phyloP scores from a whole-genome alignment of 1,140 invertebrate species.

The Hestina assimilis region DNA sequence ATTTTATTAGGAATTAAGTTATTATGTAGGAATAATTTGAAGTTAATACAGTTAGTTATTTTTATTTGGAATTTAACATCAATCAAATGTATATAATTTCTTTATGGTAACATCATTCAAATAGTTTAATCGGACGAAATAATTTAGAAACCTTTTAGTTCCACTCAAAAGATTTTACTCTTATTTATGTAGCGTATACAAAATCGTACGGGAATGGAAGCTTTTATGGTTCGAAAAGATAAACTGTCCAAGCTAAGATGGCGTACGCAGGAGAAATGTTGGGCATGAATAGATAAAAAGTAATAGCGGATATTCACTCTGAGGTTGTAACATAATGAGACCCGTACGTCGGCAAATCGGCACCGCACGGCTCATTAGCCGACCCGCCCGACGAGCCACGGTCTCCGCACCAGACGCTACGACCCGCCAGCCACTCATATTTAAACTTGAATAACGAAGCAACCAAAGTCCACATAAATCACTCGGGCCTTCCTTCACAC shows the following conservation, averaged over 20 bases:
- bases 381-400: conserved; percentile 3
- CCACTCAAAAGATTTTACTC: conserved; percentile 20
- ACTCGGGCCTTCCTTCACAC: conserved; percentile 57
- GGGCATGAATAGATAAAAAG: conserved; percentile 30
- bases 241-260: conserved; percentile 13
- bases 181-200: conserved; percentile 10
- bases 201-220: conserved; percentile 3
- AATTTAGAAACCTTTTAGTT: conserved; percentile 23
- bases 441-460: conserved; percentile 56
- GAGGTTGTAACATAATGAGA: conserved; percentile 27
- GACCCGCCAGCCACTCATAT: conserved; percentile 41
- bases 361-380: conserved; percentile 29
- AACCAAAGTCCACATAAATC: conserved; percentile 57
- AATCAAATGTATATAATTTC: background rate
- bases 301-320: conserved; percentile 29
- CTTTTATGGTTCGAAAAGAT: conserved; percentile 21
- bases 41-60: too few relatives aligned
- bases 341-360: conserved; percentile 16
- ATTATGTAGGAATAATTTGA: too few relatives aligned
- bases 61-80: background rate
- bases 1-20: conserved; percentile 9
- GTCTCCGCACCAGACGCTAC: conserved; percentile 6
- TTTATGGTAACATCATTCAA: background rate
- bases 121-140: conserved; percentile 14
- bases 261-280: conserved; percentile 26